Percentiles rank a stretch among this genome's conserved stretches.
phyloP scores from a whole-genome alignment of 2,888 invertebrate genomes.

The Imbricaverruca yamaguchii region DNA sequence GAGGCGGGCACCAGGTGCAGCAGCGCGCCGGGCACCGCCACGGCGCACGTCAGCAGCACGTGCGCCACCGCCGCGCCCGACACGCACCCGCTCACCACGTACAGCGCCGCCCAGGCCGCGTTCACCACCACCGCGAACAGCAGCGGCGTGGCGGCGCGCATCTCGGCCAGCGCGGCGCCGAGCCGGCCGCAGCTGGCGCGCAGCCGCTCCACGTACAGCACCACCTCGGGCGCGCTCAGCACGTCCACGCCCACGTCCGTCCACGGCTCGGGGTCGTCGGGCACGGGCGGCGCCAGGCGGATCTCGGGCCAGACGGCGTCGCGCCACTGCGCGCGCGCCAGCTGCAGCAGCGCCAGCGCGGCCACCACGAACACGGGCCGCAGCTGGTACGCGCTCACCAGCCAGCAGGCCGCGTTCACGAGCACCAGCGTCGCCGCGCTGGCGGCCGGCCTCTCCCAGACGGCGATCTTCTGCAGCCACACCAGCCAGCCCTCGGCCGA shows the following conservation, averaged over 20 bases:
- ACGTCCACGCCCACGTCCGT: not conserved
- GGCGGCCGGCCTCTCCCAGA: not conserved
- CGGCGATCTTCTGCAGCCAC: not conserved
- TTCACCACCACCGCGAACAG: not conserved
- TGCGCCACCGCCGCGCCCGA: not conserved
- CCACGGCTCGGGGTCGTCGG: not conserved
- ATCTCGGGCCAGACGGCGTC: not conserved
- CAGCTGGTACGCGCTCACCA: not conserved
- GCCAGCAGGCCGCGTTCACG: not conserved
- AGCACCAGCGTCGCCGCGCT: not conserved
- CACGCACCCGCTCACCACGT: slow-evolving; percentile 6
- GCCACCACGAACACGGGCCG: not conserved
- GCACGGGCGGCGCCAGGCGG: not conserved
- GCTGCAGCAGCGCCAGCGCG: not conserved
- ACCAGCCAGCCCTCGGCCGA: not conserved
- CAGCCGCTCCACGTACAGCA: not conserved
- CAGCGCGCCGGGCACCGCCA: not conserved
- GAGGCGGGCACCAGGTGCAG: not conserved
- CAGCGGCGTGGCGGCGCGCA: not conserved
- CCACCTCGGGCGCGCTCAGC: not conserved
- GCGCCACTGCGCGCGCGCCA: not conserved
- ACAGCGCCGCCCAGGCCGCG: not conserved
- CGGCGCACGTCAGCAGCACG: not conserved
- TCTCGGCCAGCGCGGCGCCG: not conserved
- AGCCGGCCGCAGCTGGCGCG: not conserved